Evolutionary conservation across 1,140 invertebrate species (phyloP), one percentile per base, ranked within the genome.

Genomic region (Zaprionus ornatus): DNA sequence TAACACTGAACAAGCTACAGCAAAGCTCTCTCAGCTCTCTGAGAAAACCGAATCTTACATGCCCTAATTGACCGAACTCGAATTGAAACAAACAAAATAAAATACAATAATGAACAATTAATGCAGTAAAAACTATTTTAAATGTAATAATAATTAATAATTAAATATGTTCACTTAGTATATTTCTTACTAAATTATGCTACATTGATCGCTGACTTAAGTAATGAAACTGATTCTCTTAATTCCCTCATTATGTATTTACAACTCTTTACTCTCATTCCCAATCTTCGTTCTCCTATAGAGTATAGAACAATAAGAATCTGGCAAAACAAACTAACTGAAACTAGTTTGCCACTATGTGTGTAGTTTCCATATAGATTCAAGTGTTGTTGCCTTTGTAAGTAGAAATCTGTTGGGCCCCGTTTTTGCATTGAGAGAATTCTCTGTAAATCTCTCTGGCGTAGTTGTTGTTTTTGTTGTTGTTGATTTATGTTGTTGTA

Each of bases 341-440:
- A 86, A 86, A 80, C 77, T 69, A 50, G 83, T 87, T 85, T 79
- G 61, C 10, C 66, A 66, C 66, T 64, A 63, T 45, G 10, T 45
- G 10, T 32, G 3, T 32, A 60, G 19, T 67, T 67, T 32, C 19
- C 45, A 54, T n/a, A 52, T 57, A 37, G 5, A 64, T 5, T 19
- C 21, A 25, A 29, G 3, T 32, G 29, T 48, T 54, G 23, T 70
- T 52, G 21, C 48, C 23, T 12, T 25, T 52, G 23, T 57, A 29
- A 32, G 54, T 32, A 17, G n/a, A 66, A 54, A 73, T 60, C 42
- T 59, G 52, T 5, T 40, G 23, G 17, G 70, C 32, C 6, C 32
- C 23, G 50, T 37, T 86, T 86, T 86, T 86, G 76, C 79, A 82
- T 86, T 74, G 32, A 42, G 57, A 29, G 69, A 80, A 77, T 80